Conservation (phyloP, 2,888 invertebrate genomes). For the Miltochrista miniata region DNA sequence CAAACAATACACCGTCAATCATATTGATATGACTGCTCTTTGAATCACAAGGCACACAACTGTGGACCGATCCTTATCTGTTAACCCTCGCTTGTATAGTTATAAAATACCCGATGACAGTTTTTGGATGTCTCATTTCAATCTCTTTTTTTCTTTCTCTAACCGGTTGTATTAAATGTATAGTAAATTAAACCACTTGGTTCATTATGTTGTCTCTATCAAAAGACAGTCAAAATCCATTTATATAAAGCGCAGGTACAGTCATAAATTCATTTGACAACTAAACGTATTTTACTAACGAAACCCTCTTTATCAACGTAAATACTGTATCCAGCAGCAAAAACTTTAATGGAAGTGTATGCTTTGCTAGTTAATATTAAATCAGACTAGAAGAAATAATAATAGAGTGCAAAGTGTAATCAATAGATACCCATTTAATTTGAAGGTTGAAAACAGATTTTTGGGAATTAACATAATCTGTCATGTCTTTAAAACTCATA, state of each 20-base stretch:
- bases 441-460: constrained; percentile 1
- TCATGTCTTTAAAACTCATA: constrained; percentile 9
- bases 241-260: neutral
- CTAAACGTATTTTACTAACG: too few species aligned
- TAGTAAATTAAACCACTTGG: neutral
- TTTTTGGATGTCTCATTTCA: constrained; percentile 1
- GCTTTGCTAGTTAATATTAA: neutral
- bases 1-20: neutral
- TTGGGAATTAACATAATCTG: constrained; percentile 7
- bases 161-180: neutral
- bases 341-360: neutral
- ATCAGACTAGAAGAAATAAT: neutral
- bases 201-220: neutral
- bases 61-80: neutral
- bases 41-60: neutral
- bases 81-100: neutral
- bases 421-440: neutral
- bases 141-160: neutral
- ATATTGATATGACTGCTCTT: neutral
- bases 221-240: neutral
- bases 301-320: neutral
- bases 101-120: constrained; percentile 1
- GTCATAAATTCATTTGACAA: too few species aligned
- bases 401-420: neutral
- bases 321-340: neutral